Percentiles rank a stretch among this genome's conserved stretches.
These are phyloP conservation scores for Cotesia congregata DNA, from an alignment of 2,888 invertebrate genomes.

Conservation along the genomic window DNA sequence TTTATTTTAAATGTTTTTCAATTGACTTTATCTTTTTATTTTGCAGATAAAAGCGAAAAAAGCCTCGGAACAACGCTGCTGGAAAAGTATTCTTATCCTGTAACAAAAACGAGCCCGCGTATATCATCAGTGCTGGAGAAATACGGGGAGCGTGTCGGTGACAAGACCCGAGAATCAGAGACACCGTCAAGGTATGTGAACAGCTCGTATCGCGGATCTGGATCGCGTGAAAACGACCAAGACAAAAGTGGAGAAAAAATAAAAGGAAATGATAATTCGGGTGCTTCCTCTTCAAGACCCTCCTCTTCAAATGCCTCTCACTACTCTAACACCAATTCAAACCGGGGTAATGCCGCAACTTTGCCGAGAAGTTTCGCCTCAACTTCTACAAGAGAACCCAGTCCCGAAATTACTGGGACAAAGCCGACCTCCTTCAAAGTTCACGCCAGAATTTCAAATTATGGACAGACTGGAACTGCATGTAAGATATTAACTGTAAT, in stretches of 20 bases:
- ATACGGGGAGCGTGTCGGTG: conserved; percentile 59
- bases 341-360: conserved; percentile 44
- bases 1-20: not conserved
- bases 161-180: conserved; percentile 63
- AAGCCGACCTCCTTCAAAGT: conserved; percentile 58
- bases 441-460: conserved; percentile 57
- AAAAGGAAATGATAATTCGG: conserved; percentile 70
- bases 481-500: conserved; percentile 45
- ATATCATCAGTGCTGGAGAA: conserved; percentile 63
- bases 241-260: conserved; percentile 52
- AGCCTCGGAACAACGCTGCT: conserved; percentile 60
- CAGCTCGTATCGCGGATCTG: conserved; percentile 61
- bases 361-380: conserved; percentile 60
- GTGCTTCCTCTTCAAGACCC: conserved; percentile 70
- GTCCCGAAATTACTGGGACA: conserved; percentile 67
- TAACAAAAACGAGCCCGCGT: conserved; percentile 59
- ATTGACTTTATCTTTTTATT: not conserved
- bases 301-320: conserved; percentile 48
- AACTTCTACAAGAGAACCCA: conserved; percentile 72
- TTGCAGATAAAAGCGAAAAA: conserved; percentile 48
- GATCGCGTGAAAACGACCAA: conserved; percentile 55
- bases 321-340: not conserved
- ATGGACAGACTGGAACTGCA: conserved; percentile 51
- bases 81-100: conserved; percentile 61
- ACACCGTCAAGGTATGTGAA: conserved; percentile 57